Conservation (phyloP, 2,113 vertebrate genomes). For the Neomonachus schauinslandi region DNA sequence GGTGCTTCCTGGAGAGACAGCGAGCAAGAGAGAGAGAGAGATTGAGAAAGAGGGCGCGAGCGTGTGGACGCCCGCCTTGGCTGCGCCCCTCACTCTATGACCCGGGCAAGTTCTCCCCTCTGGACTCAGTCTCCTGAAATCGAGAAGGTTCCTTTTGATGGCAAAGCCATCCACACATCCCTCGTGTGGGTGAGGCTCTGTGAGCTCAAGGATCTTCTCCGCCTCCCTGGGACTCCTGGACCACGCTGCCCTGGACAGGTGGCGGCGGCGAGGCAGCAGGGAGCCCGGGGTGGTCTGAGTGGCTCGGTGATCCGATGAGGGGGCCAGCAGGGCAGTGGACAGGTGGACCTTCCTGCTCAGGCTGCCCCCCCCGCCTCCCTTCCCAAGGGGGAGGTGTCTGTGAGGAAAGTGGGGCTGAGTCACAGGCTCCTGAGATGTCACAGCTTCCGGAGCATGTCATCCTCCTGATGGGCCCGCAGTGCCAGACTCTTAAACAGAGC, state of each 20-base stretch:
- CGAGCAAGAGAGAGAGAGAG: not conserved
- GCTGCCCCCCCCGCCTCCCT: not conserved
- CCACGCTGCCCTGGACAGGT: not conserved
- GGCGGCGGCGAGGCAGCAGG: not conserved
- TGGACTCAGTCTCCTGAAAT: not conserved
- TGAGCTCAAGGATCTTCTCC: not conserved
- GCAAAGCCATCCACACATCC: not conserved
- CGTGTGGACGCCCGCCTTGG: accelerated
- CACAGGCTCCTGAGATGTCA: not conserved
- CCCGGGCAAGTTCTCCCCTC: not conserved
- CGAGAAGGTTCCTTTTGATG: not conserved
- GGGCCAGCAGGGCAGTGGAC: not conserved
- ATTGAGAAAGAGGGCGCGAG: accelerated
- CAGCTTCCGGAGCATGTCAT: not conserved
- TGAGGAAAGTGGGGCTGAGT: not conserved
- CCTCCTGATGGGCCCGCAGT: not conserved
- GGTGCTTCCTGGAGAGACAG: not conserved
- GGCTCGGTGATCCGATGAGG: not conserved
- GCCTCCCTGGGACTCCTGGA: not conserved
- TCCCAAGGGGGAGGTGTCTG: accelerated
- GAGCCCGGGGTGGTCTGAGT: not conserved
- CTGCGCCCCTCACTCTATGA: not conserved
- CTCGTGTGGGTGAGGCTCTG: not conserved
- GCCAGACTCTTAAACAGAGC: not conserved
- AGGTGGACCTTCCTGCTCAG: accelerated